Evolutionary conservation across 2,888 invertebrate genomes (phyloP), one percentile per base, ranked within the genome.

Genomic region (Nomada hirtipes): DNA sequence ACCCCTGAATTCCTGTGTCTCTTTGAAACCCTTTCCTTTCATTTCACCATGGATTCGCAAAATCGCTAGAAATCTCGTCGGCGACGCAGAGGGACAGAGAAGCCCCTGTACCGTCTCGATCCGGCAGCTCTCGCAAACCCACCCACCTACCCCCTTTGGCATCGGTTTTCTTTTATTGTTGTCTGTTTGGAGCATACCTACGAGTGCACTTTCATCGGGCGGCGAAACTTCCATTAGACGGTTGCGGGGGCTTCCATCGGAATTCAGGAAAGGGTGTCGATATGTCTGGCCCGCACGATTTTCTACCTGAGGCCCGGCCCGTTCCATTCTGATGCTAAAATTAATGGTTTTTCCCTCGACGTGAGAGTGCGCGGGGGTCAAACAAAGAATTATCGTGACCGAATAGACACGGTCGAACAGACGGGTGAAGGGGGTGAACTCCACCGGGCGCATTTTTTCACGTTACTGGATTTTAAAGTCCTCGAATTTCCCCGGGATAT

Each of bases 221-320:
- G 70, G 73, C 86, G 84, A 84, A 87, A 87, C 76, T 87, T 86
- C 87, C 88, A 88, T 87, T 87, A 87, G 88, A 87, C 70, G 69
- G 82, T 73, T 73, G 86, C 53, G 82, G 72, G 82, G 79, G 82
- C 72, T 84, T 79, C 84, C 82, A 85, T 81, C 84, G 87, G 87
- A 87, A 87, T 87, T 87, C 79, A 83, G 86, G 84, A 86, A 78
- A 86, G 86, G 87, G 88, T 87, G 87, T 87, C 87, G 87, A 87
- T 87, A 87, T 78, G 87, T 87, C 87, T 86, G 86, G 79, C 76
- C 75, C 71, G 78, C 77, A 87, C 87, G 82, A 87, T 87, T 87
- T 82, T 82, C 87, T 86, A 87, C 87, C 87, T 87, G 87, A 64
- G 60, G 64, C 78, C 84, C 75, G 82, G 63, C 71, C 78, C 78